phyloP scores from a whole-genome alignment of 2,888 invertebrate genomes.

The Griposia aprilina region DNA sequence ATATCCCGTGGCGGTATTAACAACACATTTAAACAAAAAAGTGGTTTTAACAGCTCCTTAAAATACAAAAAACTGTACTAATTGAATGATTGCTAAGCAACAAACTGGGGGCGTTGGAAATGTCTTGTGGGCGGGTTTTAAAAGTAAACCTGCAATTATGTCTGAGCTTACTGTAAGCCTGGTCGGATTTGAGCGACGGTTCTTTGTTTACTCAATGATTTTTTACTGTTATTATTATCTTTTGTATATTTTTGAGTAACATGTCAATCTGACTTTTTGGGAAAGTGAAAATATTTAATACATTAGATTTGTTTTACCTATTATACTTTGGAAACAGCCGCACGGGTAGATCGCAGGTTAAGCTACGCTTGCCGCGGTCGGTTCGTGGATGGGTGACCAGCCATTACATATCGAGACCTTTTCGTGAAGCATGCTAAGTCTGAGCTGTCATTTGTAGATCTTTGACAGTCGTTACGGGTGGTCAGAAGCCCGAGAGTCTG shows the following conservation, averaged over 20 bases:
- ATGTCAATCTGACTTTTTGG: background rate
- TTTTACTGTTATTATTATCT: background rate
- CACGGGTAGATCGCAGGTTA: background rate
- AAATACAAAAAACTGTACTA: conserved; percentile 43
- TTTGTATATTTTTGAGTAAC: background rate
- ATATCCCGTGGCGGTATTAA: conserved; percentile 21
- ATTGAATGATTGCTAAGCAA: conserved; percentile 60
- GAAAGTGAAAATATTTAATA: conserved; percentile 1
- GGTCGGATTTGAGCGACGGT: background rate
- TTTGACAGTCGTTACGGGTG: background rate
- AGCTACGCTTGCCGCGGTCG: background rate
- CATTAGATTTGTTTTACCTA: no score
- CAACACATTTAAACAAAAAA: conserved; percentile 13
- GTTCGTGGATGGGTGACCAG: background rate
- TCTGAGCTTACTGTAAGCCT: background rate
- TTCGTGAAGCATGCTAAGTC: background rate
- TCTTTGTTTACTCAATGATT: conserved; percentile 8
- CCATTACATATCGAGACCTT: background rate
- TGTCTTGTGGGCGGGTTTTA: conserved; percentile 47
- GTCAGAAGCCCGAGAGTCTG: background rate
- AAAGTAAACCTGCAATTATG: conserved; percentile 45
- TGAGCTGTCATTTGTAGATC: background rate
- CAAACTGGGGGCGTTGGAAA: conserved; percentile 44
- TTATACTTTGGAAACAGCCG: no score
- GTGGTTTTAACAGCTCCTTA: conserved; percentile 12